phyloP scores from a whole-genome alignment of 2,888 invertebrate species.

The Spodoptera littoralis region DNA sequence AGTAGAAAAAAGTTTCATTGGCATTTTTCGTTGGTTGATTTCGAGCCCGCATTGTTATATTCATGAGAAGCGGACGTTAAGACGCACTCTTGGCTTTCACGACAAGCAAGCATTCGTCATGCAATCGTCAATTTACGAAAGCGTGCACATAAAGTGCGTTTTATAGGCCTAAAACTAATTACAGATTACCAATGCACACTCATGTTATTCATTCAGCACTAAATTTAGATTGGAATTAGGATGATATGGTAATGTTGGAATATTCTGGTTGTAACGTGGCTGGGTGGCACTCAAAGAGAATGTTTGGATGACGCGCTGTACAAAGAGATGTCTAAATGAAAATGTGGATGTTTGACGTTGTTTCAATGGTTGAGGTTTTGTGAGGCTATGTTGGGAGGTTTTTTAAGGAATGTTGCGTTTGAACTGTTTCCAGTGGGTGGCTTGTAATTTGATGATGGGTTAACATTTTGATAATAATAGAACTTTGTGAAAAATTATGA shows the following conservation, averaged over 20 bases:
- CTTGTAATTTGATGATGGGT: background rate
- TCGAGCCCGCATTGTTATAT: too few species aligned
- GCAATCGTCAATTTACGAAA: too few species aligned
- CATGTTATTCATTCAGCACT: conserved; percentile 10
- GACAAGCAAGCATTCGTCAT: too few species aligned
- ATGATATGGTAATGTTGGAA: conserved; percentile 31
- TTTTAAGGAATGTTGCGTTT: background rate
- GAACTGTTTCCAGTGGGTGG: background rate
- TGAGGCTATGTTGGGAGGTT: background rate
- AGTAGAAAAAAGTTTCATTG: too few species aligned
- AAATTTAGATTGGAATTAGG: conserved; percentile 30
- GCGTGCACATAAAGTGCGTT: too few species aligned
- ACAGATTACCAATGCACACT: conserved; percentile 20
- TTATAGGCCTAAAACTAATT: conserved; percentile 7
- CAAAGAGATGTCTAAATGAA: conserved; percentile 28
- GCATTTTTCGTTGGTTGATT: too few species aligned
- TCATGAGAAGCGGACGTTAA: too few species aligned
- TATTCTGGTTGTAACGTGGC: conserved; percentile 18
- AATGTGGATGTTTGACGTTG: conserved; percentile 13
- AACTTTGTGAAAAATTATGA: too few species aligned
- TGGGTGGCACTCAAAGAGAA: conserved; percentile 35
- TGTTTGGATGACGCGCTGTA: conserved; percentile 10
- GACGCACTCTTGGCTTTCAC: too few species aligned
- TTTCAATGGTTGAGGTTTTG: conserved; percentile 13
- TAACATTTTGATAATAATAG: too few species aligned